Base-by-base conservation (phyloP, 2,888 invertebrate species). In the Syritta pipiens region DNA sequence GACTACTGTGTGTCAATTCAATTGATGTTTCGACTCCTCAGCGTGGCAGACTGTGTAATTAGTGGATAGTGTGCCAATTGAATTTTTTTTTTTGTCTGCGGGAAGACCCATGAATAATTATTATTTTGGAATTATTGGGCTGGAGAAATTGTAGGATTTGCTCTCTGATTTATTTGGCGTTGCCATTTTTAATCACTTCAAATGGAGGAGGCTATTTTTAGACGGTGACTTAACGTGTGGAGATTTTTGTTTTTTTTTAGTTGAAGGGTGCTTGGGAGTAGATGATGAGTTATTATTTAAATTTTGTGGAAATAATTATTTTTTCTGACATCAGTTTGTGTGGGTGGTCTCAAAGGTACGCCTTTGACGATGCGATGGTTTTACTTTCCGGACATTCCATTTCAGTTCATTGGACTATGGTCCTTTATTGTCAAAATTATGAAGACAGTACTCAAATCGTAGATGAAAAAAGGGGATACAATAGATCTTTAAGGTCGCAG, bases 41-140 rank as follows among this genome's bases (percentile, higher is more conserved):
- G 46, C 49, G 20, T 65, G 53, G 62, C 49, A 62, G 68, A 67
- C 57, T 48, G 65, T 24, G 65, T 55, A 71, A 65, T 71, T 77
- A 55, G 65, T 53, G 44, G 57, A 65, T 12, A 53, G 49, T 65
- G 59, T 53, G 32, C 42, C 51, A 59, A 46, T 53, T 24, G 28
- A 32, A 3, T 4, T 7, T 35, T 49, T 59, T 35, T 46, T 51
- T 46, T 51, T 37, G 24, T 51, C 19, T 19, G 12, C 24, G 37
- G 46, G 46, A 48, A 55, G 14, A 55, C 26, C 44, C 37, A 28
- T 67, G 55, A 67, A 57, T 48, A 37, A 40, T 46, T 35, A 32
- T 40, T 40, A 24, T 24, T 40, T 42, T 63, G 63, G 51, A 35
- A 26, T 49, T 30, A 49, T 46, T 26, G 14, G 32, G 44, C 10